Conservation (phyloP, 2,888 invertebrate genomes). For the Empis stercorea region DNA sequence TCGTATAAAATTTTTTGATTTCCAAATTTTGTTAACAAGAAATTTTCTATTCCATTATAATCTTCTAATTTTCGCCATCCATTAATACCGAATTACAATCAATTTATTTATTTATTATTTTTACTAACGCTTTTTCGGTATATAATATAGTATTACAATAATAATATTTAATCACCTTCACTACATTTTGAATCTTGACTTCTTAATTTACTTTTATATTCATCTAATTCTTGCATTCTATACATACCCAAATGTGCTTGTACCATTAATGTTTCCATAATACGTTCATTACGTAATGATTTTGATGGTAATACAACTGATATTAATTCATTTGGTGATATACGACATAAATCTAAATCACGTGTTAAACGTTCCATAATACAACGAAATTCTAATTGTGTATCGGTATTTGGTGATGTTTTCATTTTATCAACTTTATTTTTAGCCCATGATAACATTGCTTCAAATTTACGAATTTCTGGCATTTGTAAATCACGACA, state of each 20-base stretch:
- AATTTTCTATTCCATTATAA: too few species aligned
- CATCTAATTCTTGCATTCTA: constrained; percentile 78
- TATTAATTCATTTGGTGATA: constrained; percentile 84
- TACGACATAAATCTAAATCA: constrained; percentile 78
- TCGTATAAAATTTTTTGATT: too few species aligned
- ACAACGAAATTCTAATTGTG: constrained; percentile 79
- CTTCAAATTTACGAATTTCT: constrained; percentile 83
- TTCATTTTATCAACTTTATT: constrained; percentile 58
- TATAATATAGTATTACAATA: too few species aligned
- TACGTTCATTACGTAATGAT: constrained; percentile 82
- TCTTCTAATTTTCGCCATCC: too few species aligned
- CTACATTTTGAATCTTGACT: constrained; percentile 80
- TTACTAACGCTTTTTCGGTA: too few species aligned
- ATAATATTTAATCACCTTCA: constrained; percentile 41
- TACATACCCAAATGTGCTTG: constrained; percentile 90
- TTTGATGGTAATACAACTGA: constrained; percentile 87
- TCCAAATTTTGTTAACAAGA: too few species aligned
- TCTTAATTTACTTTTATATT: constrained; percentile 72
- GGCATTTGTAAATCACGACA: constrained; percentile 79
- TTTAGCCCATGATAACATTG: constrained; percentile 83
- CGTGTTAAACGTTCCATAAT: constrained; percentile 84
- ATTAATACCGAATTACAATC: too few species aligned
- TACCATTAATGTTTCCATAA: constrained; percentile 82
- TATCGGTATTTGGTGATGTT: constrained; percentile 67
- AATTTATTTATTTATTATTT: too few species aligned